Evolutionary conservation across 2,888 invertebrate species (phyloP).

Genomic region (Thelaira solivaga): DNA sequence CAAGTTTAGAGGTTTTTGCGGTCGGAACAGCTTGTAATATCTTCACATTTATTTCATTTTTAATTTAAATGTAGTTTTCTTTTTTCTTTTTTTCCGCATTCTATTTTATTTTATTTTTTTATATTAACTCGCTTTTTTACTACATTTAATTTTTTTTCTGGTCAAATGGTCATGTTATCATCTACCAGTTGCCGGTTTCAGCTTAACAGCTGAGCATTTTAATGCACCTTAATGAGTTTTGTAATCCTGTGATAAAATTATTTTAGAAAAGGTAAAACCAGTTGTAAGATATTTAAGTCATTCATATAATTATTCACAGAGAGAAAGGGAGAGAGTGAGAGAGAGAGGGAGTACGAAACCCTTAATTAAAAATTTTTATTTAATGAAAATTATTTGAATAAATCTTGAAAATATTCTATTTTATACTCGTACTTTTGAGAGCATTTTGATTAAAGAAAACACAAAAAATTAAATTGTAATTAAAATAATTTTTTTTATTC

Average conservation of each 20-base stretch:
- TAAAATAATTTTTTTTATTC: too few species aligned
- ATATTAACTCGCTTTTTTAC: background rate
- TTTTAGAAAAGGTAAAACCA: background rate
- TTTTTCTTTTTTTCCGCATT: background rate
- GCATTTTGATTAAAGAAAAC: too few species aligned
- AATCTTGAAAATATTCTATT: too few species aligned
- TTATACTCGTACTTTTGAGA: too few species aligned
- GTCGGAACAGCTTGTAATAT: conserved; percentile 42
- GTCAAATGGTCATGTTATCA: conserved; percentile 4
- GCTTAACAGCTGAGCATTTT: background rate
- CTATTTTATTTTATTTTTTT: background rate
- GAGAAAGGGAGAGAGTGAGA: too few species aligned
- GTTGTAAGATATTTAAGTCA: background rate
- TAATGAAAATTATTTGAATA: too few species aligned
- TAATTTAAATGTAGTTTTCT: conserved; percentile 4
- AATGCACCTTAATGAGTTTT: conserved; percentile 22
- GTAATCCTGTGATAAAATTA: background rate
- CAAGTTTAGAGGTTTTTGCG: conserved; percentile 48
- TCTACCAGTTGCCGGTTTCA: background rate
- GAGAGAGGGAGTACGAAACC: too few species aligned
- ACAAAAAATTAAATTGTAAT: too few species aligned
- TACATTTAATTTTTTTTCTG: background rate
- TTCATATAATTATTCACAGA: too few species aligned
- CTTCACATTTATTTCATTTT: background rate
- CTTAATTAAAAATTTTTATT: too few species aligned